These are phyloP conservation scores for Silurus asotus DNA, from an alignment of 2,113 vertebrate species.

Conservation along the genomic window DNA sequence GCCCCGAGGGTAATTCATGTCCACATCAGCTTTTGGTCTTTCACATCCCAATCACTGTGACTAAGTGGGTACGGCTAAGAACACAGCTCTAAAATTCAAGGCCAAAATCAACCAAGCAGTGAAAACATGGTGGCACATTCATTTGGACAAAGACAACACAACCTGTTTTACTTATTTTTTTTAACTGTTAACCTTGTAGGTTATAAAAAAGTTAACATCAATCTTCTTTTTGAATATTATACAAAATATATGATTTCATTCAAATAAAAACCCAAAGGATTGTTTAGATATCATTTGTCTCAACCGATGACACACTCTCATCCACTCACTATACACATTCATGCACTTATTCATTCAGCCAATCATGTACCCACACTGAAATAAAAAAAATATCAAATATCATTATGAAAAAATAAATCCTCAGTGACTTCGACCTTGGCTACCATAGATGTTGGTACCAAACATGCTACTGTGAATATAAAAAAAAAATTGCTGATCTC, in stretches of 20 bases:
- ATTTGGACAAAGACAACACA: neutral
- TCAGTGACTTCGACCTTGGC: neutral
- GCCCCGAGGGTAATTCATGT: slow-evolving; percentile 69
- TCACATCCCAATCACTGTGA: slow-evolving; percentile 25
- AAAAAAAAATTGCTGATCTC: neutral
- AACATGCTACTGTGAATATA: neutral
- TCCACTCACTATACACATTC: neutral
- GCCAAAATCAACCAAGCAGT: neutral
- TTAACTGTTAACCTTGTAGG: neutral
- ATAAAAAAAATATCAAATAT: neutral
- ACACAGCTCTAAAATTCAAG: slow-evolving; percentile 18
- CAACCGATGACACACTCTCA: neutral
- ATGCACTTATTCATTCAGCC: neutral
- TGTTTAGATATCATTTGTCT: neutral
- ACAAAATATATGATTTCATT: neutral
- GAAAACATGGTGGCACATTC: neutral
- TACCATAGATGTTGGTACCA: neutral
- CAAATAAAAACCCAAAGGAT: neutral
- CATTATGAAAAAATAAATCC: neutral
- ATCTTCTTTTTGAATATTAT: neutral
- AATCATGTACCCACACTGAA: neutral
- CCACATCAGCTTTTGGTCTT: slow-evolving; percentile 38
- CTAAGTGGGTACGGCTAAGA: slow-evolving; percentile 28
- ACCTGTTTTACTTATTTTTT: neutral
- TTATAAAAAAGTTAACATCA: neutral